Evolutionary conservation across 2,888 invertebrate genomes (phyloP).

Genomic region (Chloromyia formosa): DNA sequence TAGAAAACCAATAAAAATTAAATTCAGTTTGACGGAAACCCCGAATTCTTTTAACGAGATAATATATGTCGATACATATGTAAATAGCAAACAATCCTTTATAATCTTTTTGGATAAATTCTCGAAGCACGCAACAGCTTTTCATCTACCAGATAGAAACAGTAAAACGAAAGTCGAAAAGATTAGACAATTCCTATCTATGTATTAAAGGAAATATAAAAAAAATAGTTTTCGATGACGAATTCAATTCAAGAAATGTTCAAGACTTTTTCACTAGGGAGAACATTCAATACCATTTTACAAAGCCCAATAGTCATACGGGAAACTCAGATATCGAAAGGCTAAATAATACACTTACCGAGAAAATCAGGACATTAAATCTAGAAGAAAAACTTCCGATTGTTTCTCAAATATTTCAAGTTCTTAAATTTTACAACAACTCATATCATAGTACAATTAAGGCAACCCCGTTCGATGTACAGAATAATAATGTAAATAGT

Average conservation of each 20-base stretch:
- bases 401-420: background rate
- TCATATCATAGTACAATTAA: background rate
- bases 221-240: background rate
- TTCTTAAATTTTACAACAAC: background rate
- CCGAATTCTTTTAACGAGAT: constrained; percentile 20
- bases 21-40: constrained; percentile 36
- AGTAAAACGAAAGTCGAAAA: background rate
- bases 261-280: background rate
- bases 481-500: background rate
- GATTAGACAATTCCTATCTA: background rate
- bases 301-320: background rate
- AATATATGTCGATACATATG: constrained; percentile 7
- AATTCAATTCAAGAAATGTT: background rate
- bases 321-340: background rate
- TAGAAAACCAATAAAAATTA: constrained; percentile 32
- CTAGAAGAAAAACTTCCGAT: too few species aligned
- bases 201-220: background rate
- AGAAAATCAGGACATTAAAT: background rate
- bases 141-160: constrained; percentile 26
- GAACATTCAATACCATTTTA: background rate
- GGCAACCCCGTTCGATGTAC: background rate
- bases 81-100: constrained; percentile 27
- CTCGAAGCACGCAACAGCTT: constrained; percentile 15
- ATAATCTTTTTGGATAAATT: background rate
- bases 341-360: background rate